Percentiles rank a stretch among this genome's conserved stretches.
Conservation (phyloP, 2,113 vertebrate species). For the Salminus brasiliensis region DNA sequence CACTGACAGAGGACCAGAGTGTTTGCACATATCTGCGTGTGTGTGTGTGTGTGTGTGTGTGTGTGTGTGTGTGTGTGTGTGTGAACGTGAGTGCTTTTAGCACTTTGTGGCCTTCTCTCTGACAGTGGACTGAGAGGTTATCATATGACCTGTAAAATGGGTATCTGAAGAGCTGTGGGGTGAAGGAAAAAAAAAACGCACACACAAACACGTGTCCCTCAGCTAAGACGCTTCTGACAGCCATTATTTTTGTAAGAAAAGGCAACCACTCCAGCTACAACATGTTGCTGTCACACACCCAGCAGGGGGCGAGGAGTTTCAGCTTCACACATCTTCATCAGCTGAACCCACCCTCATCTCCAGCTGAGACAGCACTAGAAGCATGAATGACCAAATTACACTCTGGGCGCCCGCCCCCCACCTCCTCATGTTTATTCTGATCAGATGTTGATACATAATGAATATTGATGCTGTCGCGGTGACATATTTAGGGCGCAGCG, state of each 20-base stretch:
- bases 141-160: constrained; percentile 34
- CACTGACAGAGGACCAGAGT: constrained; percentile 3
- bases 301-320: background rate
- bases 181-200: constrained; percentile 34
- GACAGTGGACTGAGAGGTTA: constrained; percentile 26
- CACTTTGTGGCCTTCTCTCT: background rate
- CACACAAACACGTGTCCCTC: constrained; percentile 22
- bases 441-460: constrained; percentile 25
- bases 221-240: constrained; percentile 30
- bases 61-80: background rate
- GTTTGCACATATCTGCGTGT: background rate
- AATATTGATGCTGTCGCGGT: constrained; percentile 26
- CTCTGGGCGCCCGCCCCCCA: background rate
- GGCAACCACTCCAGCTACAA: background rate
- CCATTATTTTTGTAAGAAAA: constrained; percentile 45
- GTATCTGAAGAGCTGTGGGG: constrained; percentile 42
- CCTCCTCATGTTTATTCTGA: background rate
- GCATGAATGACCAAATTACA: constrained; percentile 10
- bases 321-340: constrained; percentile 4
- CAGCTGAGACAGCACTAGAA: constrained; percentile 1
- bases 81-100: background rate
- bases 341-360: constrained; percentile 3
- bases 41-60: constrained; percentile 13
- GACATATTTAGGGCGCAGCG: constrained; percentile 40
- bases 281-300: constrained; percentile 5